These are phyloP conservation scores for Lithobates sylvaticus DNA, from an alignment of 2,797 vertebrate genomes.

Conservation along the genomic window DNA sequence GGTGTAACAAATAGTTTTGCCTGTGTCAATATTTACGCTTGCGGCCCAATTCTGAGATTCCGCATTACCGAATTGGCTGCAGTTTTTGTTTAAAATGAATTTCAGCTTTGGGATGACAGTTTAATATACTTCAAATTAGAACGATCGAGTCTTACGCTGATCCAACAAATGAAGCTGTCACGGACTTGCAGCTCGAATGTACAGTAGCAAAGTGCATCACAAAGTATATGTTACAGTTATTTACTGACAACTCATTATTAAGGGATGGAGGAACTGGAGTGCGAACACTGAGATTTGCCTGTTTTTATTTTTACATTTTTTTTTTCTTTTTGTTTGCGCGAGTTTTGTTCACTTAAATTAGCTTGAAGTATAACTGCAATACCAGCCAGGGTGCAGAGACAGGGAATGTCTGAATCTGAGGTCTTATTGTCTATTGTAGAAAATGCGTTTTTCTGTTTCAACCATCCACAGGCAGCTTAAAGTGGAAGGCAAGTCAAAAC, in stretches of 20 bases:
- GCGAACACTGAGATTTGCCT: neutral
- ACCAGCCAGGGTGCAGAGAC: too few species aligned
- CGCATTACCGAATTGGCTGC: neutral
- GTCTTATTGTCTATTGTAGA: too few species aligned
- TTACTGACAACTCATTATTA: conserved; percentile 28
- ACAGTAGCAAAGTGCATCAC: conserved; percentile 15
- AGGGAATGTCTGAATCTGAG: too few species aligned
- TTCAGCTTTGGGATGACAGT: conserved; percentile 28
- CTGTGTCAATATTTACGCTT: conserved; percentile 27
- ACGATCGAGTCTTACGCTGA: conserved; percentile 36
- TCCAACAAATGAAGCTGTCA: conserved; percentile 41
- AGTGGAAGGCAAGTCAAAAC: too few species aligned
- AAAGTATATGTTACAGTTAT: conserved; percentile 3
- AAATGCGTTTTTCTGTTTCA: too few species aligned
- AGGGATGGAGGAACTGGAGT: neutral
- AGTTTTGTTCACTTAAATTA: neutral
- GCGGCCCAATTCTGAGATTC: neutral
- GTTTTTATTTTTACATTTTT: neutral
- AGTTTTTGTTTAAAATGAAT: conserved; percentile 31
- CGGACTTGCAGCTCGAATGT: neutral
- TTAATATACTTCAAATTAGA: conserved; percentile 46
- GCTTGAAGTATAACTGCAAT: too few species aligned
- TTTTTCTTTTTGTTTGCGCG: neutral
- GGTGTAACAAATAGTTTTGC: conserved; percentile 19
- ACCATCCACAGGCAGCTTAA: too few species aligned